Evolutionary conservation across 37 sponge, comb jelly and placozoan species (phyloP).

Genomic region (Oopsacas minuta): DNA sequence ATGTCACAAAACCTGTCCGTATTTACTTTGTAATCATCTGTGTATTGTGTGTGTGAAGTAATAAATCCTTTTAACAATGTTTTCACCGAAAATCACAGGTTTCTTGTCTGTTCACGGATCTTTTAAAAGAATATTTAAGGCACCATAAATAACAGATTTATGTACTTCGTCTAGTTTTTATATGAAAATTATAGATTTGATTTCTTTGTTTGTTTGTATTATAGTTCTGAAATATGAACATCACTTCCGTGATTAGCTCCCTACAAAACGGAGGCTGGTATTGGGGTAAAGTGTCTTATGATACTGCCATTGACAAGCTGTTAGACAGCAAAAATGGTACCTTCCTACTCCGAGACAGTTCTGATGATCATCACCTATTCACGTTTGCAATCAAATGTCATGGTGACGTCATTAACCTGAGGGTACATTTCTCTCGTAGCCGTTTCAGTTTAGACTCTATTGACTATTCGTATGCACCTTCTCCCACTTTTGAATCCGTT

Average conservation of each 20-base stretch:
- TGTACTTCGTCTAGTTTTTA: too few relatives aligned
- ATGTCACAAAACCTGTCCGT: too few relatives aligned
- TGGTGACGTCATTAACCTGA: slow-evolving; percentile 48
- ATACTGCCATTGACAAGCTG: slow-evolving; percentile 51
- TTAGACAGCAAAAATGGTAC: slow-evolving; percentile 48
- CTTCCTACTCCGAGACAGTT: slow-evolving; percentile 74
- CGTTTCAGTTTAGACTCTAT: slow-evolving; percentile 73
- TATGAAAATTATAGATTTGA: too few relatives aligned
- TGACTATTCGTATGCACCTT: slow-evolving; percentile 29
- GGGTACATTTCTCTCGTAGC: slow-evolving; percentile 67
- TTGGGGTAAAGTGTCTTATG: slow-evolving; percentile 67
- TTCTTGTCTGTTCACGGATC: too few relatives aligned
- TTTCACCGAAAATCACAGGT: too few relatives aligned
- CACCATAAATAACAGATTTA: too few relatives aligned
- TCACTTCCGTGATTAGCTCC: slow-evolving; percentile 46
- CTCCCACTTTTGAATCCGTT: slow-evolving; percentile 51
- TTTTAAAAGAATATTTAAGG: too few relatives aligned
- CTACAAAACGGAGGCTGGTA: slow-evolving; percentile 87
- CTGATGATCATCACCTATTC: slow-evolving; percentile 70
- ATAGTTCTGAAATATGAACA: slow-evolving; percentile 35
- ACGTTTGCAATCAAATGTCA: slow-evolving; percentile 58
- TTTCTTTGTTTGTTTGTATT: too few relatives aligned
- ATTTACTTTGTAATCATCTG: too few relatives aligned
- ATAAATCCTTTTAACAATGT: too few relatives aligned
- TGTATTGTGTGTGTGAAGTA: too few relatives aligned